Base-by-base conservation (phyloP, 2,888 invertebrate species). In the Zhengitettix transpicula region DNA sequence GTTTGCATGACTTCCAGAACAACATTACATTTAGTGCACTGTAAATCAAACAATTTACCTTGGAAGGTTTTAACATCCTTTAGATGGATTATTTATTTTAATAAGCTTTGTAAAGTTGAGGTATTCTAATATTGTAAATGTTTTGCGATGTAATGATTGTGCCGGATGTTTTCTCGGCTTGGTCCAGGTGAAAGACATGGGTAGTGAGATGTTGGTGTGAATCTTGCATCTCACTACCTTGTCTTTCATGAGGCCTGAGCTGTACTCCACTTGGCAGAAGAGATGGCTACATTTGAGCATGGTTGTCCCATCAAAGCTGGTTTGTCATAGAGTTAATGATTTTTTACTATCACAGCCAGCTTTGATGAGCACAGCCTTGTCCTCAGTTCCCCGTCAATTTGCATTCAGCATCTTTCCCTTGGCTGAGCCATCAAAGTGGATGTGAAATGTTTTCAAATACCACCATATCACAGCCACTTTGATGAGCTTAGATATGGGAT, bases 391-490 rank as follows among this genome's bases (percentile, higher is more conserved):
- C 44, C 61, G 57, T 52, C 51, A 15, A 15, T 9, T 28, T 28
- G 16, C 58, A 28, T n/a, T 11, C 28, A 54, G 41, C 51, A 42
- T 16, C 42, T 57, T 11, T 56, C 56, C 64, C 58, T 61, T 58
- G 59, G 54, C 63, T 60, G 65, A 65, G 66, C 65, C 83, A 81
- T 87, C 89, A 88, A 90, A 86, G 84, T 83, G 88, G 88, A 81
- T 82, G 90, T 89, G 90, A 86, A 85, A 84, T 85, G 81, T 78
- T 69, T 67, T 74, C 73, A 74, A 72, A 67, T 67, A 71, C 70
- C 82, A 28, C 7, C 91, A 88, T 91, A 92, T 93, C 93, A 93
- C 92, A 93, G 93, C 92, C 91, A 90, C 89, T 92, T 93, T 92
- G 91, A 90, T 88, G 87, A 87, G 84, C 84, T 86, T 79, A 82